Evolutionary conservation across 2,888 invertebrate genomes (phyloP).

Genomic region (Lymantria monacha): DNA sequence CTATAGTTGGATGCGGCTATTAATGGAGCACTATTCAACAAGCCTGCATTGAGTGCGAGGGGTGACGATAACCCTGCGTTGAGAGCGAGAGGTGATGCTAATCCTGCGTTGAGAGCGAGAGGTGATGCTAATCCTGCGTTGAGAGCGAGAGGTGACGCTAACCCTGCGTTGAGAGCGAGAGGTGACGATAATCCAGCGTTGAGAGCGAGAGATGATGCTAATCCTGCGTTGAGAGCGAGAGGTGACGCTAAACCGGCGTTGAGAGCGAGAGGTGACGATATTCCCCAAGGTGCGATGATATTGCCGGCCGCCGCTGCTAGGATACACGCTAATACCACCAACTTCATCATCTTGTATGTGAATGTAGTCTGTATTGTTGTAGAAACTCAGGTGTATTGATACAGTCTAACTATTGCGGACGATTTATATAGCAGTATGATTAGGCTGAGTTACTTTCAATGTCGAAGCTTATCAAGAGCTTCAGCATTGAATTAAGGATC

Average conservation of each 20-base stretch:
- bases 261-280: slow-evolving; percentile 11
- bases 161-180: too few species aligned
- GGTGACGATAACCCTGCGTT: slow-evolving; percentile 15
- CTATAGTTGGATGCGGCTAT: slow-evolving; percentile 66
- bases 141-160: too few species aligned
- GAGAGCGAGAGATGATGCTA: too few species aligned
- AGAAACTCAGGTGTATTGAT: slow-evolving; percentile 58
- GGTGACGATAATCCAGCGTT: slow-evolving; percentile 23
- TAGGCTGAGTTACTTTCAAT: too few species aligned
- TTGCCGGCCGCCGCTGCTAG: slow-evolving; percentile 79
- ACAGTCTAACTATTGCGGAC: slow-evolving; percentile 31
- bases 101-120: too few species aligned
- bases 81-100: slow-evolving; percentile 23
- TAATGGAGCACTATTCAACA: slow-evolving; percentile 12
- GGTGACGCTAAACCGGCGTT: too few species aligned
- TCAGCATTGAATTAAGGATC: too few species aligned
- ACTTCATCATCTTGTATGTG: slow-evolving; percentile 67
- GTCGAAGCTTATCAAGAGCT: slow-evolving; percentile 46
- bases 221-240: too few species aligned
- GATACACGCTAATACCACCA: slow-evolving; percentile 84
- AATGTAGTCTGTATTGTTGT: slow-evolving; percentile 70
- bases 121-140: too few species aligned
- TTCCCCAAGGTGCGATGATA: slow-evolving; percentile 23
- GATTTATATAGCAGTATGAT: slow-evolving; percentile 54
- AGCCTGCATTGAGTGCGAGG: slow-evolving; percentile 7